Evolutionary conservation across 1,140 invertebrate genomes (phyloP).

Genomic region (Ceratitis capitata): DNA sequence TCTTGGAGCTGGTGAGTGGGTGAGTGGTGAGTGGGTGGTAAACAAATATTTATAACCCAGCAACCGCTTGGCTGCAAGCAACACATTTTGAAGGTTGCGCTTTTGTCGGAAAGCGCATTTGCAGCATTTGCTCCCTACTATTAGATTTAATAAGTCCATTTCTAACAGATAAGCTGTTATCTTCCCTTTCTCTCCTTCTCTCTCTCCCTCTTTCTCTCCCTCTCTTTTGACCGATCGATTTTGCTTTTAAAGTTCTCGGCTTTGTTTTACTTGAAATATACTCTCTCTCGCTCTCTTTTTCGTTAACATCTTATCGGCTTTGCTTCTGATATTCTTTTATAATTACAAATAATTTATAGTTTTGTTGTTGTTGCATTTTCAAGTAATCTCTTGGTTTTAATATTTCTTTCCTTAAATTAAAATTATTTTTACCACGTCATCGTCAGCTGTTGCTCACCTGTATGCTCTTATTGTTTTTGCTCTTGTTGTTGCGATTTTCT

Average conservation of each 20-base stretch:
- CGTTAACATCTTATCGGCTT: background rate
- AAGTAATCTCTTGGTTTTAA: background rate
- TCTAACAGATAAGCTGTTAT: background rate
- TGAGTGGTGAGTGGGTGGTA: no score
- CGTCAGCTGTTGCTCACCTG: slow-evolving; percentile 2
- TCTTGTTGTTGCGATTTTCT: background rate
- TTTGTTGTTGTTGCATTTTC: background rate
- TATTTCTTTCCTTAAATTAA: no score
- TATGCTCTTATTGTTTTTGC: background rate
- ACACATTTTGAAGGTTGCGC: background rate
- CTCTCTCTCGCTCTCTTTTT: background rate
- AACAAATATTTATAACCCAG: background rate
- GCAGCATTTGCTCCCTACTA: background rate
- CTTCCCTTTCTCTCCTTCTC: background rate
- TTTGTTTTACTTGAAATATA: background rate
- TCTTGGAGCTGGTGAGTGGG: background rate
- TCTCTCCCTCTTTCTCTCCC: background rate
- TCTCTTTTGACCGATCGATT: no score
- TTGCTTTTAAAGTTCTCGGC: background rate
- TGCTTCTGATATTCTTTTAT: background rate
- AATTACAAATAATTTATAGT: background rate
- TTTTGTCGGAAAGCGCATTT: background rate
- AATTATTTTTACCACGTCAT: background rate
- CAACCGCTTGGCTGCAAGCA: background rate
- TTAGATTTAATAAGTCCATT: no score